phyloP scores from a whole-genome alignment of 1,140 invertebrate species.

The Aphidius ervi region DNA sequence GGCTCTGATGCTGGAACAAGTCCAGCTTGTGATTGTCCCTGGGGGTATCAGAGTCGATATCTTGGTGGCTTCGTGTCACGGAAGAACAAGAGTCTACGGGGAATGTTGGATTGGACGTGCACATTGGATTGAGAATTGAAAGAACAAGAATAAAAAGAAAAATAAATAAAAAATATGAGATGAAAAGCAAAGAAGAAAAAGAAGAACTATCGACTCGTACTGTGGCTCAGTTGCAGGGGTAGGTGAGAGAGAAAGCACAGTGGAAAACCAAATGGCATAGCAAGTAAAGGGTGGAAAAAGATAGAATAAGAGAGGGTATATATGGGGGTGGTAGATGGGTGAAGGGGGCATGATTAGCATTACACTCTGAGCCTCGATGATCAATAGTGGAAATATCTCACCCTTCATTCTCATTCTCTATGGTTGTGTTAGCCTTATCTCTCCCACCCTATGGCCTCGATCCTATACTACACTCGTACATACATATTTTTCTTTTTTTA shows the following conservation, averaged over 20 bases:
- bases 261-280: too few species aligned
- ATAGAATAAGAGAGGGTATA: neutral
- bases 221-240: too few species aligned
- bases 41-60: conserved; percentile 49
- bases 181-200: conserved; percentile 1
- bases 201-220: neutral
- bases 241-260: too few species aligned
- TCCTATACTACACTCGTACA: conserved; percentile 12
- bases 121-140: conserved; percentile 19
- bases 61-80: conserved; percentile 47
- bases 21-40: conserved; percentile 14
- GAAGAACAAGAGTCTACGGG: conserved; percentile 24
- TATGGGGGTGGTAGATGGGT: conserved; percentile 4
- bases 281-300: neutral
- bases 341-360: conserved; percentile 51
- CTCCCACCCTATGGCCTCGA: conserved; percentile 36
- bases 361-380: conserved; percentile 54
- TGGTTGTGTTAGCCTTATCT: conserved; percentile 49
- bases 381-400: conserved; percentile 55
- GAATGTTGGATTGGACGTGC: conserved; percentile 23
- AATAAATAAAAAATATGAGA: conserved; percentile 7
- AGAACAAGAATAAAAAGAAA: conserved; percentile 28
- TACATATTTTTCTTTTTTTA: too few species aligned
- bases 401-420: conserved; percentile 50
- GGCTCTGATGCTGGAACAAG: conserved; percentile 12